Evolutionary conservation across 2,797 vertebrate genomes (phyloP).

Genomic region (Sus cebifrons): DNA sequence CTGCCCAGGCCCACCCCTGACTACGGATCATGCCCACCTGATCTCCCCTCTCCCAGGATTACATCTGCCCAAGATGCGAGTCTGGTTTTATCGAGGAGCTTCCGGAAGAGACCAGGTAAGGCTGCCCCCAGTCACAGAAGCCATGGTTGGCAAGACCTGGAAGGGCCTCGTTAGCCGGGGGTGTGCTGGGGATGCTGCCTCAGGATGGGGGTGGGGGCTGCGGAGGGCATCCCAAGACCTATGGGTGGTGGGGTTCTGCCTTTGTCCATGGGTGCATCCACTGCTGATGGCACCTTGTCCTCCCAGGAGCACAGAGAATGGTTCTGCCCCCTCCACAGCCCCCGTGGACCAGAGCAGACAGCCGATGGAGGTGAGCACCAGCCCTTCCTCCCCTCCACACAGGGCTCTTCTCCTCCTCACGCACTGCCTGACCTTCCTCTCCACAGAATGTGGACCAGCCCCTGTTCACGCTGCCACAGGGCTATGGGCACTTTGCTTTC

Average conservation of each 20-base stretch:
- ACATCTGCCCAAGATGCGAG: slow-evolving; percentile 97
- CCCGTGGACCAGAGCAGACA: slow-evolving; percentile 93
- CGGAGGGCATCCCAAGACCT: accelerated
- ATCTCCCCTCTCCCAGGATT: slow-evolving; percentile 92
- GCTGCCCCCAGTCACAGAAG: background rate
- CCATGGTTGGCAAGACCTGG: background rate
- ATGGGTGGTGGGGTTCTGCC: background rate
- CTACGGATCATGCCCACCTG: background rate
- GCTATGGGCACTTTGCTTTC: slow-evolving; percentile 96
- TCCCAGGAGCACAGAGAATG: slow-evolving; percentile 92
- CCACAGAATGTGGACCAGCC: slow-evolving; percentile 95
- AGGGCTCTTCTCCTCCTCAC: background rate
- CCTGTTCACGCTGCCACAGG: slow-evolving; percentile 95
- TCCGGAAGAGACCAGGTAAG: slow-evolving; percentile 94
- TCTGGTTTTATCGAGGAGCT: slow-evolving; percentile 98
- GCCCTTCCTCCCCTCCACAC: background rate
- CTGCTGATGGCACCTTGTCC: background rate
- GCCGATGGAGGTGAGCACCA: slow-evolving; percentile 93
- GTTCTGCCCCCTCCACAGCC: slow-evolving; percentile 92
- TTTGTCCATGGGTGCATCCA: background rate
- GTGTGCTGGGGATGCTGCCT: background rate
- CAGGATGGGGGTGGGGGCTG: background rate
- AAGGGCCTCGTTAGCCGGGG: background rate
- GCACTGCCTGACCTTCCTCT: background rate
- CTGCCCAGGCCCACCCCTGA: background rate